Evolutionary conservation across 2,797 vertebrate genomes (phyloP).

Genomic region (Rhinichthys osculus): DNA sequence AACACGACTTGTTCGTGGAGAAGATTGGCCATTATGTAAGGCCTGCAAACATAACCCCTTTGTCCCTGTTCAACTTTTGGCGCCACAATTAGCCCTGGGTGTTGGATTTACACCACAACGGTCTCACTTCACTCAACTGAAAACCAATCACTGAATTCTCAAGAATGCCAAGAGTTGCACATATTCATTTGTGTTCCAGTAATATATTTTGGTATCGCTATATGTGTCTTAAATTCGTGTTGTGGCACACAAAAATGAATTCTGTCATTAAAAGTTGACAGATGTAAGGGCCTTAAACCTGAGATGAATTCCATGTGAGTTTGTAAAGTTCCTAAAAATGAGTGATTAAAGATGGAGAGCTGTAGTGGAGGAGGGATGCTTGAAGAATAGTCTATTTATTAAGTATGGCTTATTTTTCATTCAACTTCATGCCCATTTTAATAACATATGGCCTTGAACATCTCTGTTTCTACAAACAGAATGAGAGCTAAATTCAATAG

Average conservation of each 20-base stretch:
- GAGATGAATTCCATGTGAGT: not conserved
- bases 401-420: not conserved
- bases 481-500: not conserved
- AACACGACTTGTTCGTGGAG: constrained; percentile 21
- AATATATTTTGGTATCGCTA: constrained; percentile 17
- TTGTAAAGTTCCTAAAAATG: not conserved
- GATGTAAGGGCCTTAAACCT: not conserved
- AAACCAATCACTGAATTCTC: not conserved
- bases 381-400: not conserved
- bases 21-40: constrained; percentile 31
- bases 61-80: constrained; percentile 35
- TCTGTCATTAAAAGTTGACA: constrained; percentile 16
- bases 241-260: not conserved
- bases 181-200: constrained; percentile 16
- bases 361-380: not conserved
- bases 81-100: not conserved
- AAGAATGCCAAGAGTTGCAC: not conserved
- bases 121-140: constrained; percentile 36
- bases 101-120: constrained; percentile 5
- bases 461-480: not conserved
- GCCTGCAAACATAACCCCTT: constrained; percentile 42
- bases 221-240: not conserved
- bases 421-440: not conserved
- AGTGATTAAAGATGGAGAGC: not conserved
- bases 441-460: not conserved